A percentile compares a stretch with the other conserved stretches of the same genome.
phyloP scores from a whole-genome alignment of 2,888 invertebrate species.

The Mimas tiliae region DNA sequence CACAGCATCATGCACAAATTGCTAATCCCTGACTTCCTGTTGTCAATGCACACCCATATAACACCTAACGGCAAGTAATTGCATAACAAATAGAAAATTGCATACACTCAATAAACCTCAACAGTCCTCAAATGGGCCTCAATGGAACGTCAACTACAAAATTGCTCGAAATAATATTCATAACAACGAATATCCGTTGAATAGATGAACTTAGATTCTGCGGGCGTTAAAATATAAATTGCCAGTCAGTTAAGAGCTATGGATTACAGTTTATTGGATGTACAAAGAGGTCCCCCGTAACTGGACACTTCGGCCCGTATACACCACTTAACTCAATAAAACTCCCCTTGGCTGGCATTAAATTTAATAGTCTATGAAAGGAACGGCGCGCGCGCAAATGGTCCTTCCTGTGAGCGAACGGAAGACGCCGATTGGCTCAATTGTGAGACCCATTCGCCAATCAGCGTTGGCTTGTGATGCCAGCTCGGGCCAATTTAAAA shows the following conservation, averaged over 20 bases:
- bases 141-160: too few relatives aligned
- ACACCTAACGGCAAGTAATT: constrained; percentile 46
- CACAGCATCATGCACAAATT: constrained; percentile 2
- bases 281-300: constrained; percentile 52
- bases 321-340: constrained; percentile 81
- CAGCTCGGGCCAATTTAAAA: constrained; percentile 53
- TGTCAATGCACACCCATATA: constrained; percentile 8
- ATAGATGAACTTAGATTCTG: constrained; percentile 68
- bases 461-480: constrained; percentile 62
- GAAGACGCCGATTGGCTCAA: constrained; percentile 83
- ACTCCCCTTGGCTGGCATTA: constrained; percentile 77
- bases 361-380: constrained; percentile 83
- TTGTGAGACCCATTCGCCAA: constrained; percentile 79
- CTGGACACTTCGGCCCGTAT: constrained; percentile 69
- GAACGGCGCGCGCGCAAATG: constrained; percentile 70
- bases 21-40: constrained; percentile 1
- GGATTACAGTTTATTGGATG: constrained; percentile 37
- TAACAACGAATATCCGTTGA: constrained; percentile 73
- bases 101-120: constrained; percentile 42
- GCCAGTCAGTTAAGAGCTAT: constrained; percentile 51
- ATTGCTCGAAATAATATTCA: constrained; percentile 71
- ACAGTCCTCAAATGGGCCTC: constrained; percentile 59
- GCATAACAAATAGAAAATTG: constrained; percentile 58
- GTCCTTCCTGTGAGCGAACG: constrained; percentile 76
- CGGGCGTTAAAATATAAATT: constrained; percentile 60